Conservation (phyloP, 2,797 vertebrate species). For the Diplodus sargus region DNA sequence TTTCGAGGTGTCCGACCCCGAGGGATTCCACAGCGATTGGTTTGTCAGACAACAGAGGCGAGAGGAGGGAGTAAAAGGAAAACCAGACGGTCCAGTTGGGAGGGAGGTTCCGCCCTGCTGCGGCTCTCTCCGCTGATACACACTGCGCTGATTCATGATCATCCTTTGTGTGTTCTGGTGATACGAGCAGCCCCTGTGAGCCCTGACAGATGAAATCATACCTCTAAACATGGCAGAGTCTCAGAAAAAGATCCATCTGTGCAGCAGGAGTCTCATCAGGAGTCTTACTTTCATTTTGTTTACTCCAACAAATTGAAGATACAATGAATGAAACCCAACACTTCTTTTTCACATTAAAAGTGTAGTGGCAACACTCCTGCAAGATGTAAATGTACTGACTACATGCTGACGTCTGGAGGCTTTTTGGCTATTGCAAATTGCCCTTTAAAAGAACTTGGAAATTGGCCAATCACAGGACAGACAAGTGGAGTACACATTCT, state of each 20-base stretch:
- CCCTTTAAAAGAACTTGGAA: too few species aligned
- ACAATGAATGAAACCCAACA: background rate
- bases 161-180: background rate
- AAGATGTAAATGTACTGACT: too few species aligned
- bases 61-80: slow-evolving; percentile 40
- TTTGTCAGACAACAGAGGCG: slow-evolving; percentile 53
- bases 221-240: background rate
- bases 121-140: slow-evolving; percentile 7
- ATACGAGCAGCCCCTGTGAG: slow-evolving; percentile 20
- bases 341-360: background rate
- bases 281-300: background rate
- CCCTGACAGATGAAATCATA: slow-evolving; percentile 2
- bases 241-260: background rate
- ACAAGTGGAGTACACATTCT: too few species aligned
- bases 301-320: background rate
- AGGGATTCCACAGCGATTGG: slow-evolving; percentile 46
- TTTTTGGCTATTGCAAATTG: too few species aligned
- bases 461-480: too few species aligned
- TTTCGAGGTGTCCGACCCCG: slow-evolving; percentile 31
- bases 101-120: slow-evolving; percentile 61
- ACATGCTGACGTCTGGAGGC: too few species aligned
- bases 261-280: background rate
- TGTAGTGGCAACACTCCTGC: too few species aligned
- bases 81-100: slow-evolving; percentile 71
- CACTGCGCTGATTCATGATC: slow-evolving; percentile 9